phyloP scores from a whole-genome alignment of 2,888 invertebrate species.

The Cosmia pyralina region DNA sequence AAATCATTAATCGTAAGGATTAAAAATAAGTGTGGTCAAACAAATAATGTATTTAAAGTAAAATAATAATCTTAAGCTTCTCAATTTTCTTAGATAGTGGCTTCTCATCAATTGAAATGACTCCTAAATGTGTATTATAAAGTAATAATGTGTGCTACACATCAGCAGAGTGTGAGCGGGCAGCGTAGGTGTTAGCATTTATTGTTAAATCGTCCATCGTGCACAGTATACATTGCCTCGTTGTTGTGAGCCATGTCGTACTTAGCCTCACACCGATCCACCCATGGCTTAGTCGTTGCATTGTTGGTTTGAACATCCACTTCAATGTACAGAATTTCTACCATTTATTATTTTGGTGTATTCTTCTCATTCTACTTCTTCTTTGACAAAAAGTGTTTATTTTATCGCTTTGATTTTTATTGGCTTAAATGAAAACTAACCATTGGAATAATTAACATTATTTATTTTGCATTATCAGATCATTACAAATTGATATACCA shows the following conservation, averaged over 20 bases:
- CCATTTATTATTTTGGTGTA: slow-evolving; percentile 70
- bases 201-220: slow-evolving; percentile 76
- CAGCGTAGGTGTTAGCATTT: slow-evolving; percentile 76
- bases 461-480: slow-evolving; percentile 78
- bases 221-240: slow-evolving; percentile 82
- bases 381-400: slow-evolving; percentile 60
- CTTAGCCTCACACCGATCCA: slow-evolving; percentile 84
- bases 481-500: slow-evolving; percentile 71
- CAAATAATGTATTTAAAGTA: background rate
- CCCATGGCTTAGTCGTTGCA: slow-evolving; percentile 87
- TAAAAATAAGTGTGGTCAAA: background rate
- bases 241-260: slow-evolving; percentile 85
- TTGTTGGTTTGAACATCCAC: slow-evolving; percentile 83
- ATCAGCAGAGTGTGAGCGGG: slow-evolving; percentile 75
- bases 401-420: slow-evolving; percentile 68
- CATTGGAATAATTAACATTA: slow-evolving; percentile 74
- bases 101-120: slow-evolving; percentile 11
- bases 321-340: slow-evolving; percentile 76
- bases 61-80: slow-evolving; percentile 5
- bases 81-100: slow-evolving; percentile 3
- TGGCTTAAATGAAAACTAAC: slow-evolving; percentile 83
- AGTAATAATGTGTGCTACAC: slow-evolving; percentile 25
- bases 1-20: slow-evolving; percentile 20
- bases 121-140: background rate
- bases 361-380: slow-evolving; percentile 64